A percentile compares a stretch with the other conserved stretches of the same genome.
These are phyloP conservation scores for Recurvirostra avosetta DNA, from an alignment of 2,113 vertebrate genomes.

Conservation along the genomic window DNA sequence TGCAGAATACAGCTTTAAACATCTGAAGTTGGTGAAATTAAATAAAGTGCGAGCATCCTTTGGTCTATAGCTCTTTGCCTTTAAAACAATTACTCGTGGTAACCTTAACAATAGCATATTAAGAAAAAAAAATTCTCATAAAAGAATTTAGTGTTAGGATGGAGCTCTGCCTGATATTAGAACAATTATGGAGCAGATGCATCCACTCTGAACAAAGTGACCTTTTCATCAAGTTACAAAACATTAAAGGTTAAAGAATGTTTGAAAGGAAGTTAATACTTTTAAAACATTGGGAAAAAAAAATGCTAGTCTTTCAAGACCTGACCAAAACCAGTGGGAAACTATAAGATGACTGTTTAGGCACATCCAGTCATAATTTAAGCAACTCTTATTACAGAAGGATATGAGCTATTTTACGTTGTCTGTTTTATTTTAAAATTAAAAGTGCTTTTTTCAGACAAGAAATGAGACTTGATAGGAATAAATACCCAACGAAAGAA, in stretches of 20 bases:
- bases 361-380: slow-evolving; percentile 19
- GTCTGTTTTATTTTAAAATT: background rate
- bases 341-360: background rate
- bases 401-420: background rate
- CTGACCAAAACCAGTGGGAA: slow-evolving; percentile 19
- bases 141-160: slow-evolving; percentile 36
- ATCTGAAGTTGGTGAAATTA: slow-evolving; percentile 47
- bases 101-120: slow-evolving; percentile 43
- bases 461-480: background rate
- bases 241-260: slow-evolving; percentile 78
- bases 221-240: slow-evolving; percentile 78
- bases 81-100: slow-evolving; percentile 11
- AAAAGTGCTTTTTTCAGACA: background rate
- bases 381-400: background rate
- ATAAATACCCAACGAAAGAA: background rate
- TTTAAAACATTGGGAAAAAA: slow-evolving; percentile 64
- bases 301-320: slow-evolving; percentile 48
- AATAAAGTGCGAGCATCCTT: slow-evolving; percentile 41
- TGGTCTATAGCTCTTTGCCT: slow-evolving; percentile 40
- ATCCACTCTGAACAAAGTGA: slow-evolving; percentile 71
- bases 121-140: background rate
- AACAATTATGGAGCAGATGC: slow-evolving; percentile 71
- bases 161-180: slow-evolving; percentile 49
- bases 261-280: slow-evolving; percentile 77
- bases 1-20: background rate